phyloP scores from a whole-genome alignment of 2,113 vertebrate species.

The Pedionomus torquatus region DNA sequence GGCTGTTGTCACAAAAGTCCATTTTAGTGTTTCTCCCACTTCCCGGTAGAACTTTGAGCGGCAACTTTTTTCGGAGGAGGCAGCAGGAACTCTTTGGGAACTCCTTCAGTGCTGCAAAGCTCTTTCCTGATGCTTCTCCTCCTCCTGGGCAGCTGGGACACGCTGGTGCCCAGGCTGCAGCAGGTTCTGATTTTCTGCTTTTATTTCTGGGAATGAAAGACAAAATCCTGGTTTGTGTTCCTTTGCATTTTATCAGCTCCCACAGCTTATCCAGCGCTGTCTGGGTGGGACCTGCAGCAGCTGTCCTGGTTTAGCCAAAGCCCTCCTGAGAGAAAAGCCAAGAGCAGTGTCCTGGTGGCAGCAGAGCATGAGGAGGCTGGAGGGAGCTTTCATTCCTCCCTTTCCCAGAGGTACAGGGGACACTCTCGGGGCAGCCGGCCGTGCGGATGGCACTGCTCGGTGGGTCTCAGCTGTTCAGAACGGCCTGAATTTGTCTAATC shows the following conservation, averaged over 20 bases:
- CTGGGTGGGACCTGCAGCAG: background rate
- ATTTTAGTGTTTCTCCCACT: background rate
- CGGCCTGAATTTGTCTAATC: background rate
- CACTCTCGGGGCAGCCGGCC: background rate
- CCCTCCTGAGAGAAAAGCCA: background rate
- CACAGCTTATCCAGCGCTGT: background rate
- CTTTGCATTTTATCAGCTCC: background rate
- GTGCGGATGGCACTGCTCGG: background rate
- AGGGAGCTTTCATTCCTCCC: background rate
- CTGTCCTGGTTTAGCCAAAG: background rate
- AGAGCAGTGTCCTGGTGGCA: background rate
- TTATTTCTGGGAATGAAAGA: background rate
- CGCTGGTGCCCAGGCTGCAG: accelerated
- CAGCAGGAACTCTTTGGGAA: background rate
- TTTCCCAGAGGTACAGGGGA: background rate
- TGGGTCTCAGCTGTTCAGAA: background rate
- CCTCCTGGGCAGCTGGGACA: background rate
- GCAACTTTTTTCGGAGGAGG: background rate
- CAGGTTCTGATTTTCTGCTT: background rate
- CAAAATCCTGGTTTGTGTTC: background rate
- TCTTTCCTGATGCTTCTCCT: background rate
- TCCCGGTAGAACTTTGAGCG: background rate
- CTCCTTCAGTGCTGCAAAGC: background rate
- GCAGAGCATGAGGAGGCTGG: background rate
- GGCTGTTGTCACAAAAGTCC: background rate